A percentile compares a stretch with the other conserved stretches of the same genome.
Evolutionary conservation across 2,113 vertebrate genomes (phyloP).

Genomic region (Butorides virescens): DNA sequence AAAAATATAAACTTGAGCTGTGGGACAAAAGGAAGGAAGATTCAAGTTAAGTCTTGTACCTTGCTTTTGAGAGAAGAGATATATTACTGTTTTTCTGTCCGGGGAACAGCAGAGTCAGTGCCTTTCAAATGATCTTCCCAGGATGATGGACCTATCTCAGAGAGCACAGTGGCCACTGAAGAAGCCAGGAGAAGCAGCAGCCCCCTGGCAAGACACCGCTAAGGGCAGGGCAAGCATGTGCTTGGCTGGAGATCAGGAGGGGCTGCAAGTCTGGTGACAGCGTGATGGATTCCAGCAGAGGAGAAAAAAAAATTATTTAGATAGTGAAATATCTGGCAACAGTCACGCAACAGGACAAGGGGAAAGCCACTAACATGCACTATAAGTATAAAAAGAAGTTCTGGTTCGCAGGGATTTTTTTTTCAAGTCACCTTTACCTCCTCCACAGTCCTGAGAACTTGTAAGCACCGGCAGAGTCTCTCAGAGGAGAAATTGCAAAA

Average conservation of each 20-base stretch:
- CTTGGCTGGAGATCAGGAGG: constrained; percentile 58
- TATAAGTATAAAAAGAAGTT: neutral
- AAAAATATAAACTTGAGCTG: neutral
- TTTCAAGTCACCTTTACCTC: neutral
- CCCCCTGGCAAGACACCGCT: constrained; percentile 44
- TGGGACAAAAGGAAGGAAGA: neutral
- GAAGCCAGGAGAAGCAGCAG: constrained; percentile 51
- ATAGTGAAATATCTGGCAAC: neutral
- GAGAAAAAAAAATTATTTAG: neutral
- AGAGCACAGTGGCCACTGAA: constrained; percentile 41
- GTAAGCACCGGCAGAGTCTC: neutral
- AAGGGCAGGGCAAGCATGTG: constrained; percentile 9
- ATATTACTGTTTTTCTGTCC: neutral
- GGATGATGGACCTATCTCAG: constrained; percentile 53
- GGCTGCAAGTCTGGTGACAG: constrained; percentile 10
- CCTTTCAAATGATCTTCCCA: constrained; percentile 61
- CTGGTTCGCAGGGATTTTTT: neutral
- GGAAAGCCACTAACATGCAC: neutral
- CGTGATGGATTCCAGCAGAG: constrained; percentile 28
- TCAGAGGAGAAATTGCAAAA: neutral
- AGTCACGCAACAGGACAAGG: neutral
- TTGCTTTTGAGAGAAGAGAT: neutral
- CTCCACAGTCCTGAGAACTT: neutral
- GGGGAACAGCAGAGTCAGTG: neutral
- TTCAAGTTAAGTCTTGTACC: neutral